Conservation (phyloP, 2,797 vertebrate genomes). For the Acrossocheilus fasciatus region DNA sequence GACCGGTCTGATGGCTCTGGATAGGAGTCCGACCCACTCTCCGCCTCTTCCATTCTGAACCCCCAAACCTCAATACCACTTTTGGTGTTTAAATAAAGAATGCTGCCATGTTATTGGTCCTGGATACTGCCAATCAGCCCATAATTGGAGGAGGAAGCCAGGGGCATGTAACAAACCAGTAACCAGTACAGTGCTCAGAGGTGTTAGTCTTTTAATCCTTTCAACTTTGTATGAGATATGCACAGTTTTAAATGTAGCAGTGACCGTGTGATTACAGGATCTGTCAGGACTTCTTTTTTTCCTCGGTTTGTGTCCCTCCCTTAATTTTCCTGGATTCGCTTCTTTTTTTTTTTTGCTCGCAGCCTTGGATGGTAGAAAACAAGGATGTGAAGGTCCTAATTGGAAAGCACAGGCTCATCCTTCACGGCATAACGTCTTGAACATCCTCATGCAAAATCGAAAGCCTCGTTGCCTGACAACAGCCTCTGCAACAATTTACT, state of each 20-base stretch:
- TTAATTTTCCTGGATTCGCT: slow-evolving; percentile 64
- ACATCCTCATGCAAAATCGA: slow-evolving; percentile 54
- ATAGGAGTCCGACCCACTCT: slow-evolving; percentile 60
- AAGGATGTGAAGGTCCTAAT: slow-evolving; percentile 67
- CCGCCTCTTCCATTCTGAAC: slow-evolving; percentile 65
- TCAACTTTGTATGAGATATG: slow-evolving; percentile 69
- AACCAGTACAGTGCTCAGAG: slow-evolving; percentile 67
- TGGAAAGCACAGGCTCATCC: slow-evolving; percentile 77
- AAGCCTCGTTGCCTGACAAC: slow-evolving; percentile 67
- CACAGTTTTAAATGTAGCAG: slow-evolving; percentile 85
- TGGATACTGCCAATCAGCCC: slow-evolving; percentile 82
- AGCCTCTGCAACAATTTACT: slow-evolving; percentile 79
- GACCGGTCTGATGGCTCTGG: slow-evolving; percentile 75
- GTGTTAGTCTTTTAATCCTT: slow-evolving; percentile 75
- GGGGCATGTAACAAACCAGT: slow-evolving; percentile 67
- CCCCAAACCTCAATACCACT: slow-evolving; percentile 74
- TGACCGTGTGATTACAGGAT: slow-evolving; percentile 69
- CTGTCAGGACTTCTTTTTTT: slow-evolving; percentile 67
- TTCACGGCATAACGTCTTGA: slow-evolving; percentile 68
- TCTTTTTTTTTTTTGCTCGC: slow-evolving; percentile 61
- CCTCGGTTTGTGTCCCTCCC: slow-evolving; percentile 16
- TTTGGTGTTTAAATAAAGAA: slow-evolving; percentile 77
- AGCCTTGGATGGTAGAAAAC: slow-evolving; percentile 61
- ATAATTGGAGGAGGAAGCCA: slow-evolving; percentile 63
- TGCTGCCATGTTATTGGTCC: slow-evolving; percentile 81